Percentiles rank a stretch among this genome's conserved stretches.
These are phyloP conservation scores for Lamellibrachia columna DNA, from an alignment of 2,888 invertebrate genomes.

Conservation along the genomic window DNA sequence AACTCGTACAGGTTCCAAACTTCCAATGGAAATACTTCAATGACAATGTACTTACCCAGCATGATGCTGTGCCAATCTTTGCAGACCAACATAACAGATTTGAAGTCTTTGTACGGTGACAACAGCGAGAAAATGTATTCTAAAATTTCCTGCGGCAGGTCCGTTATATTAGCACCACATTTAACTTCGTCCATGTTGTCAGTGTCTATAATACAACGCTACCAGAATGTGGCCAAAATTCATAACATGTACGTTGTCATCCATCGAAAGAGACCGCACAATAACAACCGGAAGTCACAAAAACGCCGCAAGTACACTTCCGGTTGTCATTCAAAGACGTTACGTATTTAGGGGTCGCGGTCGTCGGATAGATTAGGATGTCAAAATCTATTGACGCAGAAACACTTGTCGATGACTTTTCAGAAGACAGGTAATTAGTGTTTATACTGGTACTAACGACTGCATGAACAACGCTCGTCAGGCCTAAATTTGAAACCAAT, in stretches of 20 bases:
- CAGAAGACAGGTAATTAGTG: constrained; percentile 6
- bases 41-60: constrained; percentile 72
- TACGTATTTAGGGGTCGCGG: neutral
- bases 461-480: neutral
- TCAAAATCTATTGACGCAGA: neutral
- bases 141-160: constrained; percentile 91
- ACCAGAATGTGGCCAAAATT: neutral
- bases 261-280: neutral
- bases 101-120: constrained; percentile 89
- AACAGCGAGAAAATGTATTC: constrained; percentile 90
- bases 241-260: neutral
- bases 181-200: constrained; percentile 36
- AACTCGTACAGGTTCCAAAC: neutral
- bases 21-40: neutral
- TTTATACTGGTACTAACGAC: neutral
- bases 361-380: neutral
- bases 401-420: neutral
- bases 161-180: constrained; percentile 65
- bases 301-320: neutral
- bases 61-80: constrained; percentile 86
- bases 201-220: neutral
- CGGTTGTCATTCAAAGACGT: neutral
- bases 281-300: constrained; percentile 10
- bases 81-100: constrained; percentile 85
- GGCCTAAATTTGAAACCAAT: too few relatives aligned